These are phyloP conservation scores for Percopsis omiscomaycus DNA, from an alignment of 2,797 vertebrate species.

Conservation along the genomic window DNA sequence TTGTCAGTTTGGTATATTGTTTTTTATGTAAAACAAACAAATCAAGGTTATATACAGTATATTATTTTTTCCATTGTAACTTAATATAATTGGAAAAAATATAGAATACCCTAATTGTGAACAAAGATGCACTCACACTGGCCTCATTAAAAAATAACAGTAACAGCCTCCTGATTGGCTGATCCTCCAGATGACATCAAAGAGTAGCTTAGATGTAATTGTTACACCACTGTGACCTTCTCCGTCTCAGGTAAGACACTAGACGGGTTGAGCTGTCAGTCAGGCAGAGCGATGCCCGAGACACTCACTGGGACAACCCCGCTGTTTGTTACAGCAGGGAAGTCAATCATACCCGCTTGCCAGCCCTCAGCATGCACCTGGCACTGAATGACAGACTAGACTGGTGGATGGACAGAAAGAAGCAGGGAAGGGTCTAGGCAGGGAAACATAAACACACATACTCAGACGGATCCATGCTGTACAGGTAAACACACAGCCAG, in stretches of 20 bases:
- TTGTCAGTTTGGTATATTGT: too few species aligned
- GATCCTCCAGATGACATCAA: neutral
- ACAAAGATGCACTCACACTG: too few species aligned
- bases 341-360: conserved; percentile 43
- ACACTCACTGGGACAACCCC: conserved; percentile 39
- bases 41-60: too few species aligned
- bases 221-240: conserved; percentile 5
- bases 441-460: too few species aligned
- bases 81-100: too few species aligned
- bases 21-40: too few species aligned
- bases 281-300: conserved; percentile 32
- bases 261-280: conserved; percentile 34
- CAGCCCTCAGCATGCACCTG: conserved; percentile 13
- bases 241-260: conserved; percentile 7
- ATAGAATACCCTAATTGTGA: too few species aligned
- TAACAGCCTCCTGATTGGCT: neutral
- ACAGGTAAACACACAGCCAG: neutral
- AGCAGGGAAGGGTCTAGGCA: neutral
- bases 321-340: conserved; percentile 26
- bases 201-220: neutral
- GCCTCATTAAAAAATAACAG: too few species aligned
- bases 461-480: neutral
- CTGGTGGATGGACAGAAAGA: neutral
- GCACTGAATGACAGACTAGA: neutral
- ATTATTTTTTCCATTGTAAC: too few species aligned